Conservation (phyloP, 2,888 invertebrate genomes). For the Epinotia bilunana region DNA sequence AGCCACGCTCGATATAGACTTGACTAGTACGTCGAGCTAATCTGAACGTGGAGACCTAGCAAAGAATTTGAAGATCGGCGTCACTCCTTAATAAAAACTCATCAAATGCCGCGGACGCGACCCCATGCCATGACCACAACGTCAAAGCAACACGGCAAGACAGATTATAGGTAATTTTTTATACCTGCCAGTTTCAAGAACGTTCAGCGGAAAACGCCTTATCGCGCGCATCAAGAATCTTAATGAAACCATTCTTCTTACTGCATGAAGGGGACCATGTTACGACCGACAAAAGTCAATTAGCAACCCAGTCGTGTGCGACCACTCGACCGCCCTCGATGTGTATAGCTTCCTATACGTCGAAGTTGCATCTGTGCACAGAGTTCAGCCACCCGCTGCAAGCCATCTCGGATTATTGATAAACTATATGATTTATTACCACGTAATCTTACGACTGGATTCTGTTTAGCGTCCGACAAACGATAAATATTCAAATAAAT, state of each 20-base stretch:
- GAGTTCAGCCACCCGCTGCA: conserved; percentile 62
- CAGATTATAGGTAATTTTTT: neutral
- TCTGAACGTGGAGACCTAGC: too few species aligned
- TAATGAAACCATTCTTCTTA: conserved; percentile 30
- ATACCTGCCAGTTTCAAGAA: neutral
- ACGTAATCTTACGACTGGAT: conserved; percentile 49
- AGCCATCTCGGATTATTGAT: conserved; percentile 51
- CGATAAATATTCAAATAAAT: conserved; percentile 41
- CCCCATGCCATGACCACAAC: neutral
- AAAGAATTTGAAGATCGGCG: too few species aligned
- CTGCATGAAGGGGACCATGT: conserved; percentile 57
- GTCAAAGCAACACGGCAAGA: neutral
- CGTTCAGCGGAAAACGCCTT: conserved; percentile 10
- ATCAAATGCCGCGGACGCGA: neutral
- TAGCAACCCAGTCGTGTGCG: conserved; percentile 67
- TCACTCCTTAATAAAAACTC: too few species aligned
- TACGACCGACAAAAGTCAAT: conserved; percentile 64
- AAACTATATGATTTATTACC: conserved; percentile 57
- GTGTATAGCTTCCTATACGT: conserved; percentile 57
- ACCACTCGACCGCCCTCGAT: conserved; percentile 69
- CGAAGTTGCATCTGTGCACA: conserved; percentile 54
- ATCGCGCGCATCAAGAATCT: conserved; percentile 20
- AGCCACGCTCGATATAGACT: too few species aligned
- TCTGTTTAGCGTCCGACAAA: conserved; percentile 47
- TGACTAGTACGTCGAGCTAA: too few species aligned